phyloP scores from a whole-genome alignment of 2,113 vertebrate species.

The Sander lucioperca region DNA sequence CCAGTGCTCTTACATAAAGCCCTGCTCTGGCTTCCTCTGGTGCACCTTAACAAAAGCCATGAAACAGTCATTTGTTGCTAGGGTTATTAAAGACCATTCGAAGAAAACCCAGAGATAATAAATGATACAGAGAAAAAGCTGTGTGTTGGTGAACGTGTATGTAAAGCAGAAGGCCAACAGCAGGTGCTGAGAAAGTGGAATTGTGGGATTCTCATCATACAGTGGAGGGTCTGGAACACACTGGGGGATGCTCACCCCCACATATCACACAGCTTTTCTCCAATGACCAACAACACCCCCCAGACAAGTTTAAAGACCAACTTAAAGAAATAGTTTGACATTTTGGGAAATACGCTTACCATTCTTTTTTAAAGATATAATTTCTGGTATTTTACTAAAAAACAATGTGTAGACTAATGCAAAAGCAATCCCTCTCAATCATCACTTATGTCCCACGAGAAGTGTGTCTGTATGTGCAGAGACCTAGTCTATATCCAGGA shows the following conservation, averaged over 20 bases:
- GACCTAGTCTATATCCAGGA: too few species aligned
- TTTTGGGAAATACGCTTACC: constrained; percentile 10
- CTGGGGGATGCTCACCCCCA: constrained; percentile 34
- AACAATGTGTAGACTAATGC: too few species aligned
- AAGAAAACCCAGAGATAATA: constrained; percentile 30
- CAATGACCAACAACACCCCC: constrained; percentile 53
- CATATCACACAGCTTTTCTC: constrained; percentile 47
- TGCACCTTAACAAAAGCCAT: constrained; percentile 65
- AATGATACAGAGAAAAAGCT: constrained; percentile 24
- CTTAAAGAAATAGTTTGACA: constrained; percentile 7
- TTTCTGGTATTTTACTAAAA: too few species aligned
- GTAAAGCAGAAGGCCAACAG: constrained; percentile 35
- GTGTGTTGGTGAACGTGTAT: constrained; percentile 44
- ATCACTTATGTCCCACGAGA: too few species aligned
- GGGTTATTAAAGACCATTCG: constrained; percentile 67
- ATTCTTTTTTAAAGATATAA: background rate
- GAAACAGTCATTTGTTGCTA: constrained; percentile 73
- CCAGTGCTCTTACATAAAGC: constrained; percentile 55
- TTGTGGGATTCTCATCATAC: constrained; percentile 56
- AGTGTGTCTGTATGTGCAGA: too few species aligned
- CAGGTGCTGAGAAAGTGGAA: constrained; percentile 61
- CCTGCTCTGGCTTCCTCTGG: constrained; percentile 63
- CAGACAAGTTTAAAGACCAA: too few species aligned
- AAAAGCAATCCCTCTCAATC: too few species aligned
- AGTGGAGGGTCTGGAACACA: constrained; percentile 30